A percentile compares a stretch with the other conserved stretches of the same genome.
Conservation (phyloP, 37 sponge, comb jelly and placozoan species). For the Cliona cf. orientalis region DNA sequence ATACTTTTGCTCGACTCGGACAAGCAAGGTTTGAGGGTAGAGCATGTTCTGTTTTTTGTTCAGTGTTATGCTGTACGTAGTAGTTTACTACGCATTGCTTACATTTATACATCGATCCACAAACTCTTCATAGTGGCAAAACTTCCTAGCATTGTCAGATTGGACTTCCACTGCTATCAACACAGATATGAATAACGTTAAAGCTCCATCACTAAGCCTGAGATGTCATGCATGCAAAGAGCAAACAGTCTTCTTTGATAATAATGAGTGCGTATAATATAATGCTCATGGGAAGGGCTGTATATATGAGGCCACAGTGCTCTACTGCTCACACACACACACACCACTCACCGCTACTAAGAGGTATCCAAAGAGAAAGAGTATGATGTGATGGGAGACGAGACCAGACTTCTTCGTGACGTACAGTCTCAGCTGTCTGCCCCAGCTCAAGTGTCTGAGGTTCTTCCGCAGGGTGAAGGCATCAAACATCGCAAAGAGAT, state of each 20-base stretch:
- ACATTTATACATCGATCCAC: no score
- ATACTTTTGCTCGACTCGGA: no score
- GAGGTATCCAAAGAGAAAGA: slow-evolving; percentile 26
- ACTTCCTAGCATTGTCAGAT: no score
- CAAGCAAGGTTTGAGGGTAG: no score
- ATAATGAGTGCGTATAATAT: no score
- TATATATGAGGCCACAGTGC: no score
- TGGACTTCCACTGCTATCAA: background rate
- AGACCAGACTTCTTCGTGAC: background rate
- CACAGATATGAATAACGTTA: background rate
- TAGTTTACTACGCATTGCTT: no score
- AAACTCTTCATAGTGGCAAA: no score
- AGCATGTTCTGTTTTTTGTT: no score
- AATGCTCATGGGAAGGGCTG: no score
- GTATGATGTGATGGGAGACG: slow-evolving; percentile 34
- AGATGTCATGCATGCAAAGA: background rate
- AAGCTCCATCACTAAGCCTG: background rate
- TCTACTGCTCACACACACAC: no score
- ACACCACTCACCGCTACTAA: slow-evolving; percentile 32
- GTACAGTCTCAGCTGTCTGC: background rate
- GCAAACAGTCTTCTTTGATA: background rate
- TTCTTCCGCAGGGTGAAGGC: slow-evolving; percentile 21
- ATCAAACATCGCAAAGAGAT: slow-evolving; percentile 51
- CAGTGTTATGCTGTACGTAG: no score
- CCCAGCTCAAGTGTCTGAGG: background rate